These are phyloP conservation scores for Brachymystax lenok DNA, from an alignment of 2,797 vertebrate genomes.

Conservation along the genomic window DNA sequence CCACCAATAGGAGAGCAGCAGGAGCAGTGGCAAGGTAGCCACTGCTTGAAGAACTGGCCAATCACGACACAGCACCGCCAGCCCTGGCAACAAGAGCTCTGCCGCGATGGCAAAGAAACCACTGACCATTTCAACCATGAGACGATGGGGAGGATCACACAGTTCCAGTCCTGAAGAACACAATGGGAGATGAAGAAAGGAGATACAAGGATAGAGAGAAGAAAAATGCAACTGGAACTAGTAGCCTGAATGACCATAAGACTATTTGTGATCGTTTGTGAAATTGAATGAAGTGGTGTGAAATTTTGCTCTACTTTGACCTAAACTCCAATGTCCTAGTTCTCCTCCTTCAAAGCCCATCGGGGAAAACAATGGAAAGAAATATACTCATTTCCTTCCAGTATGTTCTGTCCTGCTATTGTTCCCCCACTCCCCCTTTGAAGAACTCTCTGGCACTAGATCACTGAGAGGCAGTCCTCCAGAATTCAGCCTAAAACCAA, in stretches of 20 bases:
- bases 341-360: not conserved
- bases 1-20: constrained; percentile 86
- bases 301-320: constrained; percentile 42
- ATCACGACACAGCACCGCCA: constrained; percentile 78
- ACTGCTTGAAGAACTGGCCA: constrained; percentile 88
- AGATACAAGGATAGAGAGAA: not conserved
- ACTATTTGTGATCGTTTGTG: not conserved
- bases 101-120: constrained; percentile 82
- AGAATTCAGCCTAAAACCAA: not conserved
- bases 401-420: constrained; percentile 48
- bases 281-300: not conserved
- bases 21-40: constrained; percentile 76
- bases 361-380: not conserved
- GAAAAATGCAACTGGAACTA: not conserved
- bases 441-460: constrained; percentile 31
- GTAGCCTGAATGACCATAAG: not conserved
- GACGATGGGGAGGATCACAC: constrained; percentile 81
- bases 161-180: constrained; percentile 83
- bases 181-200: no score
- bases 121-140: constrained; percentile 81
- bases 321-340: not conserved
- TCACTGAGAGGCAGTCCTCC: constrained; percentile 8
- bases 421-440: constrained; percentile 34
- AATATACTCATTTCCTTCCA: constrained; percentile 29
- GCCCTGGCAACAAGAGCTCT: constrained; percentile 82